Percentiles rank a stretch among this genome's conserved stretches.
Conservation (phyloP, 2,888 invertebrate species). For the Lydus trimaculatus region DNA sequence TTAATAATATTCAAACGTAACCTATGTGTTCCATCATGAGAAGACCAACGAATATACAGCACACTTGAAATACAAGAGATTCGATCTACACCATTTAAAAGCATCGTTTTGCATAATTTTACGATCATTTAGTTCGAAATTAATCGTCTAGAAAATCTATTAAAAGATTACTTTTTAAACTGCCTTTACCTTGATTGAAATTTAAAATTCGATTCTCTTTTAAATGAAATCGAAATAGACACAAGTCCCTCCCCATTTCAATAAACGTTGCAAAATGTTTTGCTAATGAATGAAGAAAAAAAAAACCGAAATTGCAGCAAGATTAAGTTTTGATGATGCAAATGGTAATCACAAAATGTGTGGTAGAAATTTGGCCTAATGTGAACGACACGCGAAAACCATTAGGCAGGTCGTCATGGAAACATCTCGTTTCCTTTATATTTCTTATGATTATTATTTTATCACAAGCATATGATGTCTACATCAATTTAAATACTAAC, state of each 20-base stretch:
- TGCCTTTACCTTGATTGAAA: neutral
- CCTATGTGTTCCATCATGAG: no score
- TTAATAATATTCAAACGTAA: no score
- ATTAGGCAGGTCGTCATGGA: constrained; percentile 28
- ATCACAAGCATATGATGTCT: constrained; percentile 3
- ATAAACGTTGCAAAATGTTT: neutral
- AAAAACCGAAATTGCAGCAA: no score
- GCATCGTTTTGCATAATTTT: neutral
- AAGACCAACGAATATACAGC: no score
- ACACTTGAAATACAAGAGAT: no score
- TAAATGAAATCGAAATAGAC: neutral
- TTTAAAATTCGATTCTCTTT: neutral
- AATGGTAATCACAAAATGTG: neutral
- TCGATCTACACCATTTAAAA: neutral
- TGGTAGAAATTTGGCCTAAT: constrained; percentile 11
- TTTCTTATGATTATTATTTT: constrained; percentile 29
- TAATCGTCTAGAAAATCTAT: neutral
- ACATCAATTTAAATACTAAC: constrained; percentile 9
- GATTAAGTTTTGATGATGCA: neutral
- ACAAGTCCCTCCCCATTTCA: neutral
- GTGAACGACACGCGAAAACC: constrained; percentile 27
- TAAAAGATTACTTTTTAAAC: neutral
- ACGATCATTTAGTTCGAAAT: neutral
- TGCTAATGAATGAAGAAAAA: neutral
- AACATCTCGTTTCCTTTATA: constrained; percentile 22